These are phyloP conservation scores for Cinara cedri DNA, from an alignment of 2,888 invertebrate species.

Conservation along the genomic window DNA sequence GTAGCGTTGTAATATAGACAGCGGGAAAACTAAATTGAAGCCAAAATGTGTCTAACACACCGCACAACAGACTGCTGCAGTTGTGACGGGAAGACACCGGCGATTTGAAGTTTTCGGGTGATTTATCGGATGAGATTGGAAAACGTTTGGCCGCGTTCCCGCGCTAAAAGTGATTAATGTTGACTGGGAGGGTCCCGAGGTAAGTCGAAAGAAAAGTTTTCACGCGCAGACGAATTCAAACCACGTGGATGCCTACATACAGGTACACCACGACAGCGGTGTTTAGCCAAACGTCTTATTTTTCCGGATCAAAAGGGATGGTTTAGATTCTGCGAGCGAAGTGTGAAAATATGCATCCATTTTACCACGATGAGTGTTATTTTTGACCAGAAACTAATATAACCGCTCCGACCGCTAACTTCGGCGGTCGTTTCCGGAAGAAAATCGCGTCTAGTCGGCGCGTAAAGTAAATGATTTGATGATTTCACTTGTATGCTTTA, in stretches of 20 bases:
- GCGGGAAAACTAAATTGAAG: neutral
- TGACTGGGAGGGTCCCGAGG: conserved; percentile 18
- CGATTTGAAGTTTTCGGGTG: conserved; percentile 40
- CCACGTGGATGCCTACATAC: conserved; percentile 3
- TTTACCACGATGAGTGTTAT: too few species aligned
- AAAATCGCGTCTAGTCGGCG: too few species aligned
- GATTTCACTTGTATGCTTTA: too few species aligned
- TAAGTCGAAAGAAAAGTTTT: conserved; percentile 23
- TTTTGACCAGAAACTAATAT: too few species aligned
- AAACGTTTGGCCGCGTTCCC: conserved; percentile 44
- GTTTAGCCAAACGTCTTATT: neutral
- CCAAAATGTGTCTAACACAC: conserved; percentile 48
- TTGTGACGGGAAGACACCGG: conserved; percentile 40
- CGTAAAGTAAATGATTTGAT: too few species aligned
- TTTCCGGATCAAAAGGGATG: neutral
- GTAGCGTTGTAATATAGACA: too few species aligned
- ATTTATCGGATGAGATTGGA: conserved; percentile 43
- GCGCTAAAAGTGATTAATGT: conserved; percentile 40
- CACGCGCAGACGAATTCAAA: conserved; percentile 25
- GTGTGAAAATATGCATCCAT: too few species aligned
- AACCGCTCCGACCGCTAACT: too few species aligned
- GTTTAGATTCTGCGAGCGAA: too few species aligned
- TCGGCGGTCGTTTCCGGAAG: too few species aligned
- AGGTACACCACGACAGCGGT: neutral
- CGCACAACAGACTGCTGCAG: neutral